These are phyloP conservation scores for Pionites leucogaster DNA, from an alignment of 2,113 vertebrate genomes.

Conservation along the genomic window DNA sequence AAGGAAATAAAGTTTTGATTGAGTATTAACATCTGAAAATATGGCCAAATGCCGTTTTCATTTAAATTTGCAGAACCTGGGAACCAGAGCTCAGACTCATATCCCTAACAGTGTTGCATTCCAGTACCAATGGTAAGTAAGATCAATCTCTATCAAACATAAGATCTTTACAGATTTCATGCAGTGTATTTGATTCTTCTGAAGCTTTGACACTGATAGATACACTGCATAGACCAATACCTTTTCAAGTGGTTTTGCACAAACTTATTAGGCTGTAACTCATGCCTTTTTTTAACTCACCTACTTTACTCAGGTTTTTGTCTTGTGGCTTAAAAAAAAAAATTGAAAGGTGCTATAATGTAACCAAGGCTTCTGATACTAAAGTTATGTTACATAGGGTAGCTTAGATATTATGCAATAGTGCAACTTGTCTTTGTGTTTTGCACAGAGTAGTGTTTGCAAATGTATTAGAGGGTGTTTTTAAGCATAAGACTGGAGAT, in stretches of 20 bases:
- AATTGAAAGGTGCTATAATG: not conserved
- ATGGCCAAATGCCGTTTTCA: not conserved
- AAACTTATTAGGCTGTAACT: not conserved
- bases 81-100: not conserved
- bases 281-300: not conserved
- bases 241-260: not conserved
- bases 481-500: not conserved
- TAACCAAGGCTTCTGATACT: not conserved
- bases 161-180: not conserved
- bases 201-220: not conserved
- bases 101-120: not conserved
- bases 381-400: not conserved
- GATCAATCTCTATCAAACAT: not conserved
- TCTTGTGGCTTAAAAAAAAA: not conserved
- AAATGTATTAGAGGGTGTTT: not conserved
- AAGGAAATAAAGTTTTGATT: not conserved
- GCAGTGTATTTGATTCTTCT: not conserved
- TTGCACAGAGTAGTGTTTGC: not conserved
- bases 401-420: not conserved
- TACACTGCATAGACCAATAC: not conserved
- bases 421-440: not conserved
- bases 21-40: not conserved
- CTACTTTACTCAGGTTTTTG: not conserved
- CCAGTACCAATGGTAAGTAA: conserved; percentile 42
- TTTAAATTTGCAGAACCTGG: not conserved